Conservation (phyloP, 2,113 vertebrate species). For the Sebastes fasciatus region DNA sequence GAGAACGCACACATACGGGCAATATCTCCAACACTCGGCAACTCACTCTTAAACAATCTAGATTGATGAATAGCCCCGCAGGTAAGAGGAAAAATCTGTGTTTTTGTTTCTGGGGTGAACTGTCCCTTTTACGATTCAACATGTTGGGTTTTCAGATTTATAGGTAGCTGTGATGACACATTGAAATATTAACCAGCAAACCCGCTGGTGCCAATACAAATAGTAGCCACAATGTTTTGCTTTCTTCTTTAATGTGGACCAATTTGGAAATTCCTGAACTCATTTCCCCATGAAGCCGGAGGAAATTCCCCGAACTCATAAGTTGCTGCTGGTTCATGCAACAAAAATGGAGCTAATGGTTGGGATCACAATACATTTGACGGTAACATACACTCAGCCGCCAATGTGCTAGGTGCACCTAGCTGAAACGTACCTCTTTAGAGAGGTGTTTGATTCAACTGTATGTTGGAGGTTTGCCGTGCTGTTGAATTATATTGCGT, state of each 20-base stretch:
- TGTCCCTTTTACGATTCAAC: conserved; percentile 9
- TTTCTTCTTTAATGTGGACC: conserved; percentile 50
- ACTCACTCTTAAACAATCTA: neutral
- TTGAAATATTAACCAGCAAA: conserved; percentile 30
- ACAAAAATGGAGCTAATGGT: neutral
- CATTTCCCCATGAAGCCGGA: conserved; percentile 27
- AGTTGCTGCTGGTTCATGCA: conserved; percentile 13
- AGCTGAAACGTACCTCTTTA: neutral
- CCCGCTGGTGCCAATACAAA: conserved; percentile 33
- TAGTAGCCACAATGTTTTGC: conserved; percentile 13
- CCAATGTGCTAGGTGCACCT: no score
- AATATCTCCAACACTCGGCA: neutral
- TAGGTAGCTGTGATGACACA: conserved; percentile 37
- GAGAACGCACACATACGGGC: no score
- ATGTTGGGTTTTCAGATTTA: conserved; percentile 13
- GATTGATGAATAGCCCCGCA: neutral
- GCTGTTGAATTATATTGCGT: neutral
- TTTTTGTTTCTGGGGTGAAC: neutral
- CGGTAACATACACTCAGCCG: neutral
- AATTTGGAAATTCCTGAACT: conserved; percentile 54
- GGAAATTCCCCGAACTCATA: conserved; percentile 49
- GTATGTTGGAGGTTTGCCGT: neutral
- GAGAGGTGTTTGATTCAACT: neutral
- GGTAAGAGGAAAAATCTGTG: neutral
- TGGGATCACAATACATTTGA: conserved; percentile 12